Conservation (phyloP, 2,888 invertebrate genomes). For the Fabriciana adippe region DNA sequence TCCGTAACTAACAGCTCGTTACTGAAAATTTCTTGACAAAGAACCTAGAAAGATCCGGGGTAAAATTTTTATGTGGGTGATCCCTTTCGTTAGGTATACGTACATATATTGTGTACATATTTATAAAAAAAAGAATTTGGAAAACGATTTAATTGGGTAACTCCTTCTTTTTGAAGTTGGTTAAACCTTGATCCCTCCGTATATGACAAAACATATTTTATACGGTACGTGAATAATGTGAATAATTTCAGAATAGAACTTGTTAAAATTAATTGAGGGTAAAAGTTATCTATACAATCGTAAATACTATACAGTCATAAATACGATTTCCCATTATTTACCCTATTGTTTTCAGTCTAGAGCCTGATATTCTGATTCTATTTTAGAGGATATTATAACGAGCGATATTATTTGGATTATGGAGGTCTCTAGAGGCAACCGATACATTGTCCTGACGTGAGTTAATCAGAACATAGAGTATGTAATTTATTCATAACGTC, state of each 20-base stretch:
- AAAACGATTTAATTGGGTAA: no score
- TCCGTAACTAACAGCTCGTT: no score
- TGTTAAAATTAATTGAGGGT: slow-evolving; percentile 9
- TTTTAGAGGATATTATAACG: slow-evolving; percentile 15
- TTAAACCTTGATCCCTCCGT: no score
- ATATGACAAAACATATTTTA: no score
- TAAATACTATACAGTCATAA: slow-evolving; percentile 8
- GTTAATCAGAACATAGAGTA: slow-evolving; percentile 3
- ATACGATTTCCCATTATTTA: slow-evolving; percentile 7
- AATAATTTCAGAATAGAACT: not conserved
- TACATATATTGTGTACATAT: no score
- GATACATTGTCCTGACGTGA: slow-evolving; percentile 6
- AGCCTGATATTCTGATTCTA: slow-evolving; percentile 3
- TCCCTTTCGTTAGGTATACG: no score
- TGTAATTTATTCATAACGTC: not conserved
- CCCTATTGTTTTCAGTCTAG: slow-evolving; percentile 15
- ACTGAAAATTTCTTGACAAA: no score
- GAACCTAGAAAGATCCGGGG: no score
- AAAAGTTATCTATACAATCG: slow-evolving; percentile 6
- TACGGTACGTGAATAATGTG: not conserved
- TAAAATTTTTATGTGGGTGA: no score
- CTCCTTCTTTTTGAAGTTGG: no score
- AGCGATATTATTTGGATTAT: slow-evolving; percentile 7
- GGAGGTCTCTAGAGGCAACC: slow-evolving; percentile 4
- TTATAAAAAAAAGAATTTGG: no score